Evolutionary conservation across 2,797 vertebrate genomes (phyloP).

Genomic region (Rhinella marina): DNA sequence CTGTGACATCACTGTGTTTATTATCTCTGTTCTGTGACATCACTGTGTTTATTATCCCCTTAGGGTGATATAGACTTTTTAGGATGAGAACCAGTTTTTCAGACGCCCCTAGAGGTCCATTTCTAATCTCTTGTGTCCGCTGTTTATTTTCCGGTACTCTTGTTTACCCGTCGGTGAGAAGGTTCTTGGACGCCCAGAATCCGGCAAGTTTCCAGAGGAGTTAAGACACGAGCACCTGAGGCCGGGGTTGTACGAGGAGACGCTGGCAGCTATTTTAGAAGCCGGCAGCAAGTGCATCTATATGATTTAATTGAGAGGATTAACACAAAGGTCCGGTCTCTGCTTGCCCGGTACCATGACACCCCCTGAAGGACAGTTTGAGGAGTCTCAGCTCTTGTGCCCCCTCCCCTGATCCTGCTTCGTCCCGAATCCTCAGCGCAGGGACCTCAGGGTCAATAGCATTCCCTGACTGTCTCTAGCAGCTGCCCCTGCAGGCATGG

Average conservation of each 20-base stretch:
- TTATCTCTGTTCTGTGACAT: too few species aligned
- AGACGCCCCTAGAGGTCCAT: too few species aligned
- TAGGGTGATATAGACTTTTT: too few species aligned
- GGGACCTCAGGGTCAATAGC: slow-evolving; percentile 45
- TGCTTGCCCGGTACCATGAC: slow-evolving; percentile 13
- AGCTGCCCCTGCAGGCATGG: slow-evolving; percentile 65
- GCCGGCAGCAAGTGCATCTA: slow-evolving; percentile 28
- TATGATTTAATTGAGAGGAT: slow-evolving; percentile 41
- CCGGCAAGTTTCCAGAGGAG: neutral
- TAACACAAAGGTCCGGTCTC: slow-evolving; percentile 39
- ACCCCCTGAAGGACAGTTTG: slow-evolving; percentile 43
- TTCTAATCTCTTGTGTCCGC: neutral
- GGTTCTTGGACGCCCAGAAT: neutral
- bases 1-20: too few species aligned
- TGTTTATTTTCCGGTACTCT: neutral
- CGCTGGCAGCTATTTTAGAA: slow-evolving; percentile 4
- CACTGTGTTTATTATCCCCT: too few species aligned
- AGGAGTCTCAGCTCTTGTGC: neutral
- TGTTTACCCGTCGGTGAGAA: neutral
- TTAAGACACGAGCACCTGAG: slow-evolving; percentile 18
- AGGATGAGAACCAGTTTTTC: too few species aligned
- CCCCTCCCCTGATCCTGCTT: slow-evolving; percentile 26
- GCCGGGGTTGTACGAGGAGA: slow-evolving; percentile 9
- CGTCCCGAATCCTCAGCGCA: neutral
- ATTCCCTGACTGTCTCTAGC: slow-evolving; percentile 51